Conservation (phyloP, 2,888 invertebrate species). For the Tinea trinotella region DNA sequence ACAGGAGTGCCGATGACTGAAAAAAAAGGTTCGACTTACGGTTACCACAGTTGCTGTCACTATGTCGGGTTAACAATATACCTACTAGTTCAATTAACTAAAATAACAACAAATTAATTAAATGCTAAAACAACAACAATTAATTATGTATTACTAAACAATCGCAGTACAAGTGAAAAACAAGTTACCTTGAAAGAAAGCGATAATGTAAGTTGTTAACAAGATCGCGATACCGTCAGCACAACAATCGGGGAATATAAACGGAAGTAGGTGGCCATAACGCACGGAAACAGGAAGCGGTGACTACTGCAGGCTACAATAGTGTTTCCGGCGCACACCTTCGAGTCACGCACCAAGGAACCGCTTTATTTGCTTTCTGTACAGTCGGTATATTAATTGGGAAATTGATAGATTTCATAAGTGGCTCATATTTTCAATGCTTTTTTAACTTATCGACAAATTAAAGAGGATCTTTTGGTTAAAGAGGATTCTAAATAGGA, state of each 20-base stretch:
- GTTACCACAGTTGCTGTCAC: no score
- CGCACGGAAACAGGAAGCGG: constrained; percentile 32
- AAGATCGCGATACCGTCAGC: constrained; percentile 37
- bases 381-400: constrained; percentile 24
- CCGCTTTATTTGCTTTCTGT: constrained; percentile 23
- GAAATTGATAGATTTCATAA: not conserved
- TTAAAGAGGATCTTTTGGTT: no score
- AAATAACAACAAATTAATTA: no score
- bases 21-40: no score
- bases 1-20: no score
- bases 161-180: not conserved
- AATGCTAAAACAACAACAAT: not conserved
- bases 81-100: no score
- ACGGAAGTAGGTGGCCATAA: constrained; percentile 36
- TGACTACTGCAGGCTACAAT: constrained; percentile 21
- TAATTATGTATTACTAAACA: not conserved
- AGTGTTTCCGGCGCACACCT: constrained; percentile 41
- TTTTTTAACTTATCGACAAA: no score
- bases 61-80: no score
- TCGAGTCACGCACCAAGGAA: constrained; percentile 51
- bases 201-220: constrained; percentile 23
- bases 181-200: constrained; percentile 1
- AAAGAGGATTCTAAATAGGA: no score
- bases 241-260: constrained; percentile 19
- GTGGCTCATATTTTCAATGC: no score